A percentile compares a stretch with the other conserved stretches of the same genome.
These are phyloP conservation scores for Linurgus olivaceus DNA, from an alignment of 2,797 vertebrate genomes.

Conservation along the genomic window DNA sequence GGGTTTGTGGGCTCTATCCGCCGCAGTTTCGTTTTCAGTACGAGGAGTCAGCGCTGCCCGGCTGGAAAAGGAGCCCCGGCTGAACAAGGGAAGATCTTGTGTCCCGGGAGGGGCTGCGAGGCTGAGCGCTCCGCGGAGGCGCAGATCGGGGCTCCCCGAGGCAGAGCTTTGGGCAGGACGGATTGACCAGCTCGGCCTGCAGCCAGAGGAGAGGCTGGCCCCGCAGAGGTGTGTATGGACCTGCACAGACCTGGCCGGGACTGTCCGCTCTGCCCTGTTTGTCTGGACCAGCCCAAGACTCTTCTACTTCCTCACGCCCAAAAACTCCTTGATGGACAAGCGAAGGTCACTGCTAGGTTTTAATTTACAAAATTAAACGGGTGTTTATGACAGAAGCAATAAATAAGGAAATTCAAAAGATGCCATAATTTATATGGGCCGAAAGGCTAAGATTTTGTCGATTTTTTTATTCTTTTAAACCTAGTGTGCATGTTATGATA, in stretches of 20 bases:
- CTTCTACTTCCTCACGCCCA: neutral
- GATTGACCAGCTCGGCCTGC: neutral
- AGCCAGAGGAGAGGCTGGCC: neutral
- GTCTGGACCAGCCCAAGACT: neutral
- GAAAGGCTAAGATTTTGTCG: slow-evolving; percentile 7
- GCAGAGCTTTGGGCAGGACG: neutral
- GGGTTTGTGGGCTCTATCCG: neutral
- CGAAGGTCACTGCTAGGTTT: neutral
- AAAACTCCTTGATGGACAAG: neutral
- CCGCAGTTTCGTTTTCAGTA: neutral
- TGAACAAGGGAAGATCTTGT: neutral
- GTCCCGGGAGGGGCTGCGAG: neutral
- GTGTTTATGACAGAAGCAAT: slow-evolving; percentile 68
- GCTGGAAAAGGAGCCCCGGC: neutral
- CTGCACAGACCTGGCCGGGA: slow-evolving; percentile 5
- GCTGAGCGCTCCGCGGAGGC: neutral
- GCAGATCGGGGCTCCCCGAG: neutral
- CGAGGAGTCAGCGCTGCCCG: neutral
- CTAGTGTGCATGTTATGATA: slow-evolving; percentile 32
- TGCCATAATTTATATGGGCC: slow-evolving; percentile 63
- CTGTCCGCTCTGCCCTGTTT: neutral
- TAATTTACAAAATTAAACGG: slow-evolving; percentile 47
- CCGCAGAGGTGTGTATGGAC: neutral
- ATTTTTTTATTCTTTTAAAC: slow-evolving; percentile 3
- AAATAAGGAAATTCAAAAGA: slow-evolving; percentile 62